These are phyloP conservation scores for Rhodeus uyekii DNA, from an alignment of 2,797 vertebrate species.

Conservation along the genomic window DNA sequence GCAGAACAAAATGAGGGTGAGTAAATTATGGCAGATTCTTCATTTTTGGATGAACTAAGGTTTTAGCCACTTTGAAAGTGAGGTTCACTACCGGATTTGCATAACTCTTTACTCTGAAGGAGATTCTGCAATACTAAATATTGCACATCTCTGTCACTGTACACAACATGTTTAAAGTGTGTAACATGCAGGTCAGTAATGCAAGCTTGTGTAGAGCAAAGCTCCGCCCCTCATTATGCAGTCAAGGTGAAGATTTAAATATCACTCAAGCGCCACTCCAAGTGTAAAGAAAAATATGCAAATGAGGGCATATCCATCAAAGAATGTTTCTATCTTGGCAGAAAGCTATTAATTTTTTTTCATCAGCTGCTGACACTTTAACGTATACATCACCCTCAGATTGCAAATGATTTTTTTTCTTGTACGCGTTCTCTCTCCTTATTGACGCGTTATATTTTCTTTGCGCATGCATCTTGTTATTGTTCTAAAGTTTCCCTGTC, in stretches of 20 bases:
- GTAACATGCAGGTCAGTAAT: conserved; percentile 74
- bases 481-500: conserved; percentile 82
- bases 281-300: conserved; percentile 82
- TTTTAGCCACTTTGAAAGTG: background rate
- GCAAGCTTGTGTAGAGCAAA: conserved; percentile 64
- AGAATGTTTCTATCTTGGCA: conserved; percentile 78
- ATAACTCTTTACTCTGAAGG: no score
- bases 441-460: conserved; percentile 82
- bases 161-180: conserved; percentile 69
- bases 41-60: no score
- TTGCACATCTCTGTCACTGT: background rate
- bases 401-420: conserved; percentile 76
- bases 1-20: background rate
- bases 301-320: conserved; percentile 84
- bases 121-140: background rate
- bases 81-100: background rate
- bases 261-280: conserved; percentile 75
- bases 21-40: background rate
- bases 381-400: conserved; percentile 82
- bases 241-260: conserved; percentile 62
- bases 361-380: conserved; percentile 79
- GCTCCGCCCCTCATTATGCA: conserved; percentile 58
- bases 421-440: conserved; percentile 74
- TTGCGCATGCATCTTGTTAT: conserved; percentile 81
- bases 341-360: conserved; percentile 83